Conservation (phyloP, 2,113 vertebrate species). For the Trochalopteron elliotii region DNA sequence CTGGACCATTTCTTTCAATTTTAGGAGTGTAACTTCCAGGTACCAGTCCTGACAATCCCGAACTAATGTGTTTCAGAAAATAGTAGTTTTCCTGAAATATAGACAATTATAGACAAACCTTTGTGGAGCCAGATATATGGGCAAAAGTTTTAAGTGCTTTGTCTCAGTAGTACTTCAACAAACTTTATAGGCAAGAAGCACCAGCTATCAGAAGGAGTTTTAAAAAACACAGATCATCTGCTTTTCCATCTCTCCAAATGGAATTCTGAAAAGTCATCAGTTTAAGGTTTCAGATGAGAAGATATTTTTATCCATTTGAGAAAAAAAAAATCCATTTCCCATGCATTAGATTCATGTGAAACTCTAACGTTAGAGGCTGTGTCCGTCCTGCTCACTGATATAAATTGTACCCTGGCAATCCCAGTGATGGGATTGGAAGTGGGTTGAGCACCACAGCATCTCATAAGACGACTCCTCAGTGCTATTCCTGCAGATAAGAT, state of each 20-base stretch:
- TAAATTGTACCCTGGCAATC: constrained; percentile 41
- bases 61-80: background rate
- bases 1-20: background rate
- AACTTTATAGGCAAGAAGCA: background rate
- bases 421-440: constrained; percentile 34
- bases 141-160: background rate
- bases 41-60: background rate
- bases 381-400: constrained; percentile 21
- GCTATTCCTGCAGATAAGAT: constrained; percentile 54
- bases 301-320: constrained; percentile 50
- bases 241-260: constrained; percentile 27
- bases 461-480: background rate
- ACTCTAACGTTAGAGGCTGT: constrained; percentile 2
- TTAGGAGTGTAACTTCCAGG: background rate
- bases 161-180: background rate
- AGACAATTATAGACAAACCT: background rate
- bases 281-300: constrained; percentile 38
- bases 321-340: constrained; percentile 44
- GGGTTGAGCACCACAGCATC: background rate
- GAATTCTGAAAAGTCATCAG: constrained; percentile 57
- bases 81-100: background rate
- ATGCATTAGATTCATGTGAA: constrained; percentile 21
- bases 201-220: constrained; percentile 6
- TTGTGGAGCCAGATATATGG: background rate
- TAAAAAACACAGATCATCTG: constrained; percentile 19